These are phyloP conservation scores for Melanogrammus aeglefinus DNA, from an alignment of 2,797 vertebrate species.

Conservation along the genomic window DNA sequence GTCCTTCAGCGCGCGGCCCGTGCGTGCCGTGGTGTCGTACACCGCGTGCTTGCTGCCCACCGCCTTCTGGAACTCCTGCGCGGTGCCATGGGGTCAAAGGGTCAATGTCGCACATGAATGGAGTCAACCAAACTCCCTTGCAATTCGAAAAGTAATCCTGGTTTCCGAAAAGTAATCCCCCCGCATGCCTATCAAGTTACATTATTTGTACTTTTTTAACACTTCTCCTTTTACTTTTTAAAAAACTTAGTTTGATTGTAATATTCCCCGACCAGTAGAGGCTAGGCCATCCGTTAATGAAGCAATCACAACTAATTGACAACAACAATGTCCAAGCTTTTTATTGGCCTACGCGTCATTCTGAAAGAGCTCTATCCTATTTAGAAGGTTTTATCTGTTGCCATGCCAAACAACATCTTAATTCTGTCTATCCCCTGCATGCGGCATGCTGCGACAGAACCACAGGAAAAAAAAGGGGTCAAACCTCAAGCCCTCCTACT, in stretches of 20 bases:
- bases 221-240: too few relatives aligned
- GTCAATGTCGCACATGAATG: neutral
- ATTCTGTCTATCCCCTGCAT: constrained; percentile 43
- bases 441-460: constrained; percentile 23
- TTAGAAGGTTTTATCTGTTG: constrained; percentile 24
- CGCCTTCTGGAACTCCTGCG: constrained; percentile 94
- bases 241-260: neutral
- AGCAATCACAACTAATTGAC: neutral
- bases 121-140: neutral
- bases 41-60: constrained; percentile 96
- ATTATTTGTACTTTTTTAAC: too few relatives aligned
- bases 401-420: constrained; percentile 34
- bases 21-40: constrained; percentile 91
- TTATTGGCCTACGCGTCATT: neutral
- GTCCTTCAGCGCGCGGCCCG: constrained; percentile 92
- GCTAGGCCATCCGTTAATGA: neutral
- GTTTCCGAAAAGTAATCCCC: too few relatives aligned
- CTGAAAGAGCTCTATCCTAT: neutral
- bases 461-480: constrained; percentile 56
- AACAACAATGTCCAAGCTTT: neutral
- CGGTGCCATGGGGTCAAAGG: neutral
- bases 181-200: too few relatives aligned
- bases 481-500: constrained; percentile 55
- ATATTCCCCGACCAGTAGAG: neutral
- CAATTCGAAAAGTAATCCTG: too few relatives aligned